phyloP scores from a whole-genome alignment of 2,797 vertebrate species.

The Molossus alvarezi region DNA sequence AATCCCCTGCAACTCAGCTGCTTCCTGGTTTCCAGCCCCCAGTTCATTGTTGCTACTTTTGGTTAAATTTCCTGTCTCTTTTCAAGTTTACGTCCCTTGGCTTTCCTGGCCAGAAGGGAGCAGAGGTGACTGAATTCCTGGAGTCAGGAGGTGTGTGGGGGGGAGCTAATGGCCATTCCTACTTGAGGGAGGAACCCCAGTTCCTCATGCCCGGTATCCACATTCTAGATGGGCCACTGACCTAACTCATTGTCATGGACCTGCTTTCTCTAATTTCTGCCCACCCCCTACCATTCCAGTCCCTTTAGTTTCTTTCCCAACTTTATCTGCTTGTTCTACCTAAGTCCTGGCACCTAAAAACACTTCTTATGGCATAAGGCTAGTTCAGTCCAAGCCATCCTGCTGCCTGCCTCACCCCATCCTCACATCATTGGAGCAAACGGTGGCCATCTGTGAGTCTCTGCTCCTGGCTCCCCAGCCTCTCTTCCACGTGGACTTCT shows the following conservation, averaged over 20 bases:
- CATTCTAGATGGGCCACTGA: not conserved
- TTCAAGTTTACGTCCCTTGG: constrained; percentile 75
- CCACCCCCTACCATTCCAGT: accelerated
- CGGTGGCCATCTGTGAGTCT: not conserved
- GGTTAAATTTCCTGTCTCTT: constrained; percentile 77
- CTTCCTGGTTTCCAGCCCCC: not conserved
- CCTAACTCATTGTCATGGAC: accelerated
- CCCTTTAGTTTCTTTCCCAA: not conserved
- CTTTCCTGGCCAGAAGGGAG: constrained; percentile 53
- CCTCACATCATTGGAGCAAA: no score
- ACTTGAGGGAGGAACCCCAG: not conserved
- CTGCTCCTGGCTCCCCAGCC: not conserved
- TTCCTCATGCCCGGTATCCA: not conserved
- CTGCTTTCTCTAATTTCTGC: not conserved
- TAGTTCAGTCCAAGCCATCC: not conserved
- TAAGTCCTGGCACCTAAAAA: not conserved
- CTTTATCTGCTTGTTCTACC: not conserved
- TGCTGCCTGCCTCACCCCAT: not conserved
- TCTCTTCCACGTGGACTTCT: not conserved
- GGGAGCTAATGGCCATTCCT: not conserved
- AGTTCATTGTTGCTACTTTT: constrained; percentile 70
- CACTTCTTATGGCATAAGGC: no score
- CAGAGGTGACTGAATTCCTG: constrained; percentile 18
- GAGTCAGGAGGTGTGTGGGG: not conserved
- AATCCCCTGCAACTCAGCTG: not conserved